Conservation (phyloP, 2,113 vertebrate genomes). For the Dromiciops gliroides region DNA sequence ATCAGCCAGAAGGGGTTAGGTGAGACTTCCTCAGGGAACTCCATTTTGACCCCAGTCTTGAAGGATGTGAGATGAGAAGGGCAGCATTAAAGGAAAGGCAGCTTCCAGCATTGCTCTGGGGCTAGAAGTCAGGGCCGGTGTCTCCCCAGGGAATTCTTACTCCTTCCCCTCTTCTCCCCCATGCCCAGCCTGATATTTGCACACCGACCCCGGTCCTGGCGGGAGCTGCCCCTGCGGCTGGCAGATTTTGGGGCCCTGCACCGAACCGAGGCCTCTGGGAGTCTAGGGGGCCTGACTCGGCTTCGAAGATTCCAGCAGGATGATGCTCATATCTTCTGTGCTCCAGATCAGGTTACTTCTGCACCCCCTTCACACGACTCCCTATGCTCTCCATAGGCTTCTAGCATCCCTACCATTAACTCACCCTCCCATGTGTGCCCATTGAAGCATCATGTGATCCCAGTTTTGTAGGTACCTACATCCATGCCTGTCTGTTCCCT, state of each 20-base stretch:
- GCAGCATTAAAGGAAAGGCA: no score
- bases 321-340: constrained; percentile 94
- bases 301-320: constrained; percentile 94
- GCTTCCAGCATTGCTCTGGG: no score
- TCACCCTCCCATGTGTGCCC: background rate
- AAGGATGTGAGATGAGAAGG: background rate
- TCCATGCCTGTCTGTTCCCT: background rate
- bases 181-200: constrained; percentile 91
- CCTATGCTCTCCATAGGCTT: background rate
- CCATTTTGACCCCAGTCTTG: background rate
- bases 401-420: background rate
- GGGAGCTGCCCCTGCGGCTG: constrained; percentile 93
- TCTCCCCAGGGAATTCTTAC: background rate
- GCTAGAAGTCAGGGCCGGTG: background rate
- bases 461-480: background rate
- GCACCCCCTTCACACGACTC: background rate
- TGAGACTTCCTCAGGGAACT: background rate
- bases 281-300: constrained; percentile 90
- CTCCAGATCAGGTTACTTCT: constrained; percentile 88
- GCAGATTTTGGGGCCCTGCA: constrained; percentile 95
- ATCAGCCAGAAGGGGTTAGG: no score
- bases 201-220: constrained; percentile 93
- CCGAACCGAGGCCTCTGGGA: constrained; percentile 91
- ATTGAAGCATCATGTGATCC: background rate
- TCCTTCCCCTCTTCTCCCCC: background rate